phyloP scores from a whole-genome alignment of 2,113 vertebrate species.

The Oceanodroma tethys region DNA sequence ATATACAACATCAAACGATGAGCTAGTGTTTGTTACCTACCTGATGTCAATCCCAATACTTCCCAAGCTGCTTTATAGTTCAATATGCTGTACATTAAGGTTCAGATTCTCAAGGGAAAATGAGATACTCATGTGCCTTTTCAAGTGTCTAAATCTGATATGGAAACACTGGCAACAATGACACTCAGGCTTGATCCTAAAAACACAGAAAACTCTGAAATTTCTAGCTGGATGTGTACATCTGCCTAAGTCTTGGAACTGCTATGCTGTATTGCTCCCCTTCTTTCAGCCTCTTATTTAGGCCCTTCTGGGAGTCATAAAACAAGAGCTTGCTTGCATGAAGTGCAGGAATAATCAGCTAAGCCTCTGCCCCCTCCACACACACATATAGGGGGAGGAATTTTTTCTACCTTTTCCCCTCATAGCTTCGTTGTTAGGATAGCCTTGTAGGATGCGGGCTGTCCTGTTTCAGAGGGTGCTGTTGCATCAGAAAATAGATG shows the following conservation, averaged over 20 bases:
- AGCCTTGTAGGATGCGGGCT: background rate
- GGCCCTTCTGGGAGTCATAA: background rate
- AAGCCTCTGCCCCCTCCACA: background rate
- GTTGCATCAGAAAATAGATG: background rate
- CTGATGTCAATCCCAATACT: background rate
- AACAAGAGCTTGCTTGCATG: background rate
- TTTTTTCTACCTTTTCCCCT: background rate
- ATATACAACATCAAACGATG: background rate
- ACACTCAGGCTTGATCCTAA: background rate
- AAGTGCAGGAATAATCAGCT: background rate
- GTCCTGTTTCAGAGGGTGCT: background rate
- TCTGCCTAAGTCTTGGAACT: background rate
- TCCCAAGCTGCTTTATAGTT: background rate
- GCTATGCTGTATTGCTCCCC: background rate
- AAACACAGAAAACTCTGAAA: background rate
- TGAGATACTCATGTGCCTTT: background rate
- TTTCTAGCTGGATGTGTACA: background rate
- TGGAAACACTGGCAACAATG: background rate
- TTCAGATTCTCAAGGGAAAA: background rate
- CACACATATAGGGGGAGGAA: background rate
- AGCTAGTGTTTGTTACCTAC: background rate
- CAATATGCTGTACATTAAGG: background rate
- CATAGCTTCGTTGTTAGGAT: fast-evolving
- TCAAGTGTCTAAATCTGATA: background rate
- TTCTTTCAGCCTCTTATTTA: background rate